Conservation (phyloP, 2,113 vertebrate genomes). For the Crotophaga sulcirostris region DNA sequence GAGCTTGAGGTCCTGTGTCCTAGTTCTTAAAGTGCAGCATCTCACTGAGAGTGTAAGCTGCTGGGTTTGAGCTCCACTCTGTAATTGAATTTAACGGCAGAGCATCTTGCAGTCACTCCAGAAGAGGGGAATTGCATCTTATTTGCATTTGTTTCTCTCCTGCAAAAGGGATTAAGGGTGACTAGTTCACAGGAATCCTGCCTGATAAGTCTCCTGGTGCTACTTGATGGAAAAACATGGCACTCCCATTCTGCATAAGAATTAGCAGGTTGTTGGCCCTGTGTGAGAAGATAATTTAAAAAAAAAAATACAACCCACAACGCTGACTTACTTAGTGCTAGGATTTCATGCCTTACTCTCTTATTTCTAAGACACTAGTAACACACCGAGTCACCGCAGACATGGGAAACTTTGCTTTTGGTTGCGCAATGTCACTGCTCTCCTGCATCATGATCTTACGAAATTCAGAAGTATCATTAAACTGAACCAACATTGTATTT, state of each 20-base stretch:
- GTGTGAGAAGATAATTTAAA: neutral
- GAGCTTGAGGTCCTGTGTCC: neutral
- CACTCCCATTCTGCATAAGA: neutral
- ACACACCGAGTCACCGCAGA: neutral
- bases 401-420: conserved; percentile 21
- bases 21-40: neutral
- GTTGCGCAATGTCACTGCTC: neutral
- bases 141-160: conserved; percentile 32
- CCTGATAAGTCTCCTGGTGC: neutral
- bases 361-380: neutral
- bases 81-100: conserved; percentile 23
- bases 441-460: neutral
- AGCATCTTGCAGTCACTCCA: neutral
- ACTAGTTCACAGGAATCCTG: neutral
- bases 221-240: neutral
- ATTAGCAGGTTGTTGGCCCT: neutral
- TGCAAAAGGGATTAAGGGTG: neutral
- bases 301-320: neutral
- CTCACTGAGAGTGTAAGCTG: neutral
- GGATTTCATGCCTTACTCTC: neutral
- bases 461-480: neutral
- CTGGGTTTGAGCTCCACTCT: neutral
- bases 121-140: neutral
- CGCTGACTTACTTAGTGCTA: neutral
- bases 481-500: neutral